A percentile compares a stretch with the other conserved stretches of the same genome.
These are phyloP conservation scores for Nipponia nippon DNA, from an alignment of 2,113 vertebrate genomes.

Conservation along the genomic window DNA sequence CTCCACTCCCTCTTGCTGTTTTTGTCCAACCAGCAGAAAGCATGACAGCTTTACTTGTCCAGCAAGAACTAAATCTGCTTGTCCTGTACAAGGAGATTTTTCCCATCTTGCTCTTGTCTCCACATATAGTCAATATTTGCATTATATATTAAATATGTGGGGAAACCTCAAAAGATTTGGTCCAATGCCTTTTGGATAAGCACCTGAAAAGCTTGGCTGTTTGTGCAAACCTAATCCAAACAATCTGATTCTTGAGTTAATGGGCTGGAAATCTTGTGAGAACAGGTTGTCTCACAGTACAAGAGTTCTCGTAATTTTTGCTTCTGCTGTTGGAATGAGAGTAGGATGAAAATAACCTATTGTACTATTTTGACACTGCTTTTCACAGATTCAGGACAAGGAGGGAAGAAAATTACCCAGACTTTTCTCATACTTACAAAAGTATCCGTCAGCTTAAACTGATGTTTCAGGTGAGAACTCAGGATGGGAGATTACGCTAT, in stretches of 20 bases:
- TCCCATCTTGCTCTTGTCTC: not conserved
- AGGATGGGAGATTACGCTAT: not conserved
- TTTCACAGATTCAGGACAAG: not conserved
- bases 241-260: constrained; percentile 57
- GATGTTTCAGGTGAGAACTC: constrained; percentile 6
- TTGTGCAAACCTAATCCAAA: constrained; percentile 52
- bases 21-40: not conserved
- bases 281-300: constrained; percentile 17
- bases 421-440: not conserved
- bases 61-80: not conserved
- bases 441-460: not conserved
- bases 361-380: not conserved
- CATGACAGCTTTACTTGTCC: not conserved
- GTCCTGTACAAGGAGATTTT: not conserved
- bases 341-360: not conserved
- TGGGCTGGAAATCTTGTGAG: constrained; percentile 52
- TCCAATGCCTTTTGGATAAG: constrained; percentile 43
- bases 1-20: not conserved
- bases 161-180: constrained; percentile 44
- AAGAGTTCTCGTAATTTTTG: not conserved
- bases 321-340: not conserved
- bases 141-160: constrained; percentile 11
- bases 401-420: not conserved
- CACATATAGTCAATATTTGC: constrained; percentile 9
- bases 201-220: constrained; percentile 35